Conservation (phyloP, 2,888 invertebrate genomes). For the Reticulitermes lucifugus region DNA sequence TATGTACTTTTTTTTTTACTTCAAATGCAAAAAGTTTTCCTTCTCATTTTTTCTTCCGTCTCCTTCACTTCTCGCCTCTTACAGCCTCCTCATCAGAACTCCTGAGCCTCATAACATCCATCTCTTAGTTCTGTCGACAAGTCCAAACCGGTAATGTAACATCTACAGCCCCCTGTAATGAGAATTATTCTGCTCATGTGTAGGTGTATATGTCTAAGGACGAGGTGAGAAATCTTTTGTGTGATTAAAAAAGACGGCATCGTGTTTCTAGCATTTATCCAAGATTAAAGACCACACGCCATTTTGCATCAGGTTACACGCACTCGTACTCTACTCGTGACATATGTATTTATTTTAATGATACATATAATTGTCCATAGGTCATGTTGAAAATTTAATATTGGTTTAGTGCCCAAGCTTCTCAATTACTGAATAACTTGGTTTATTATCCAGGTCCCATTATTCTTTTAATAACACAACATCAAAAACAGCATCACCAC, state of each 20-base stretch:
- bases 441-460: too few species aligned
- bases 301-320: neutral
- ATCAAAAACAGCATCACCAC: too few species aligned
- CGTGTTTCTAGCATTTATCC: neutral
- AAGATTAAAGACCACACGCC: neutral
- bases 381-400: too few species aligned
- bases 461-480: too few species aligned
- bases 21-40: slow-evolving; percentile 40
- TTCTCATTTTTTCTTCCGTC: slow-evolving; percentile 26
- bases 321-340: too few species aligned
- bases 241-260: neutral
- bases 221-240: neutral
- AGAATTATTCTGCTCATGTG: neutral
- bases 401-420: too few species aligned
- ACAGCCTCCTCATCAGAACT: slow-evolving; percentile 3
- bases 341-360: too few species aligned
- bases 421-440: too few species aligned
- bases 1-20: slow-evolving; percentile 40
- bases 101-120: neutral
- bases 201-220: neutral
- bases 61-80: slow-evolving; percentile 22
- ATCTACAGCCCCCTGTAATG: slow-evolving; percentile 13
- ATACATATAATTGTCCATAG: too few species aligned
- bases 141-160: slow-evolving; percentile 8
- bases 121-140: slow-evolving; percentile 21